These are phyloP conservation scores for Kryptolebias marmoratus DNA, from an alignment of 2,113 vertebrate species.

Conservation along the genomic window DNA sequence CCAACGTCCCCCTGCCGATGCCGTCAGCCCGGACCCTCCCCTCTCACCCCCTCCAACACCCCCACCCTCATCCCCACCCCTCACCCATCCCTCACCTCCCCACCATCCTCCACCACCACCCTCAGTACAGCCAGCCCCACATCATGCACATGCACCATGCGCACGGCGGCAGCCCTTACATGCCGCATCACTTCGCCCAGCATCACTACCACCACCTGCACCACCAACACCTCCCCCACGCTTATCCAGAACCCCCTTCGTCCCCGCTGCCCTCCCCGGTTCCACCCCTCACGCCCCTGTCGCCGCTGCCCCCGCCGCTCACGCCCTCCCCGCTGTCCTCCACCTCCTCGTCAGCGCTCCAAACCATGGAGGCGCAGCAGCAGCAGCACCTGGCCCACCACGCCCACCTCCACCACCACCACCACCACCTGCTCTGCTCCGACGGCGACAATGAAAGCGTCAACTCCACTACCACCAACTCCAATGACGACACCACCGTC, in stretches of 20 bases:
- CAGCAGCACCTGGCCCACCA: constrained; percentile 57
- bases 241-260: constrained; percentile 77
- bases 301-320: constrained; percentile 73
- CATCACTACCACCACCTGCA: constrained; percentile 81
- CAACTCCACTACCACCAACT: constrained; percentile 90
- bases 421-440: constrained; percentile 80
- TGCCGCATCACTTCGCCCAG: constrained; percentile 73
- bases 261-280: constrained; percentile 67
- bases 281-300: constrained; percentile 70
- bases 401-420: constrained; percentile 59
- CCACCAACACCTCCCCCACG: constrained; percentile 75
- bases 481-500: constrained; percentile 87
- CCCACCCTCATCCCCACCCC: constrained; percentile 67
- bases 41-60: constrained; percentile 69
- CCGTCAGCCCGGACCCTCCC: constrained; percentile 74
- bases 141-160: constrained; percentile 64
- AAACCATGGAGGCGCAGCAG: constrained; percentile 67
- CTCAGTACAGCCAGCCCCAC: constrained; percentile 71
- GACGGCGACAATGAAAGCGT: constrained; percentile 92
- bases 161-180: constrained; percentile 60
- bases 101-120: constrained; percentile 73
- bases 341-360: constrained; percentile 69
- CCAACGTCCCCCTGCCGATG: constrained; percentile 50
- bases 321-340: constrained; percentile 78
- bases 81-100: constrained; percentile 76